Evolutionary conservation across 2,888 invertebrate species (phyloP), one percentile per base, ranked within the genome.

Genomic region (Caenorhabditis panamensis): DNA sequence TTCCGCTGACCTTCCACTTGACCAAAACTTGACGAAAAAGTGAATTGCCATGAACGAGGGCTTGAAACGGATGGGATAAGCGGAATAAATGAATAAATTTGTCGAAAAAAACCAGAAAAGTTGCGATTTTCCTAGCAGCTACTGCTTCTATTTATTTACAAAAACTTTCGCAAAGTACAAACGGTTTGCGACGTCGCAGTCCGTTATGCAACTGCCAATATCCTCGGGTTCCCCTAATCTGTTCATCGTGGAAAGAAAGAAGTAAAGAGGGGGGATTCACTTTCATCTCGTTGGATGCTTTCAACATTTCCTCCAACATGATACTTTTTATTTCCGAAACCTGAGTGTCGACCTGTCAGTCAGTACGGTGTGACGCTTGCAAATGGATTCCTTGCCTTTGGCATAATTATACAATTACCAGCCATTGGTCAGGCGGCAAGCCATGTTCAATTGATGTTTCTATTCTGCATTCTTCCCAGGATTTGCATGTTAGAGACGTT

Each of bases 391-490:
- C 51, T 24, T 53, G 20, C 47, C 5, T 53, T 44, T 73, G 73
- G 73, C 73, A 73, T 73, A 73, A 64, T 64, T 73, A 73, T 66
- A 51, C 64, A 73, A 73, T 73, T 73, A 73, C 73, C 59, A 53
- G 37, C 68, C 59, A 71, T 41, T 62, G 71, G 71, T 69, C 69
- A 71, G 41, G 28, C 51, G 26, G 37, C 9, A 51, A 41, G 36
- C 24, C 26, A 24, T 28, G 20, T 28, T 28, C 28, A 56, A 56
- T 56, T 56, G 47, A 47, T 18, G 47, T 20, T 47, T 47, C 47
- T 9, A n/a, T 47, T 20, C 20, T 47, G 47, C 47, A 47, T 47
- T 47, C 47, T 47, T 47, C 18, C 8, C n/a, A 18, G 47, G 18
- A 47, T 47, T 47, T 47, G 47, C 47, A 47, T 47, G 18, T 18